phyloP scores from a whole-genome alignment of 2,888 invertebrate species.

The Bruchidius siliquastri region DNA sequence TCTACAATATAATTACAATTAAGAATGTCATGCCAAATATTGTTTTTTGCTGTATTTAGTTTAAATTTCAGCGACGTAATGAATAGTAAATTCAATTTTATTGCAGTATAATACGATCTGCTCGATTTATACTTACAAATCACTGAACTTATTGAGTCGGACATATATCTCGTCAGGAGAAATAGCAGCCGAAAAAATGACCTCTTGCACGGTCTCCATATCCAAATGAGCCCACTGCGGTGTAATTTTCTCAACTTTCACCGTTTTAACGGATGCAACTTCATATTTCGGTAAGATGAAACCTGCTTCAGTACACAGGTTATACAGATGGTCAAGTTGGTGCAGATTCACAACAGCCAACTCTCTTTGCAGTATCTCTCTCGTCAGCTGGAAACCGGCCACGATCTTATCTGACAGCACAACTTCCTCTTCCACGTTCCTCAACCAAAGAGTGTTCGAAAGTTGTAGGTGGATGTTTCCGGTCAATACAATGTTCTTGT shows the following conservation, averaged over 20 bases:
- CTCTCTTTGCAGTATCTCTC: conserved; percentile 49
- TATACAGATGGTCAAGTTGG: conserved; percentile 45
- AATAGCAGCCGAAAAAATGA: conserved; percentile 48
- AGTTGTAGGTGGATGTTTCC: conserved; percentile 55
- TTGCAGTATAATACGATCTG: neutral
- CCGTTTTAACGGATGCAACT: conserved; percentile 7
- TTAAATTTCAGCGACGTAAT: too few relatives aligned
- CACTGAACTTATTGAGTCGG: conserved; percentile 48
- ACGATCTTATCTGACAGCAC: conserved; percentile 50
- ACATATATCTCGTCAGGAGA: conserved; percentile 52
- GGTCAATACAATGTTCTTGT: conserved; percentile 36
- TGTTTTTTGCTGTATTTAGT: too few relatives aligned
- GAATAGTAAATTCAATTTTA: neutral
- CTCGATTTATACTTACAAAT: conserved; percentile 34
- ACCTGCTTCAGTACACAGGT: conserved; percentile 46
- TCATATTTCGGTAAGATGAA: conserved; percentile 36
- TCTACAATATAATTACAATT: too few relatives aligned
- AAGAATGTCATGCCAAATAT: too few relatives aligned
- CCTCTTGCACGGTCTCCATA: conserved; percentile 39
- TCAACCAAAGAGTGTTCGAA: conserved; percentile 60
- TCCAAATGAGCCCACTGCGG: conserved; percentile 54
- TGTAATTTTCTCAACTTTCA: conserved; percentile 19
- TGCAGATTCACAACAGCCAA: conserved; percentile 34
- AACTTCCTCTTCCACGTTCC: conserved; percentile 57
- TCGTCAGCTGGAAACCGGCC: conserved; percentile 52